Base-by-base conservation (phyloP, 1,140 invertebrate species). In the Oryctes rhinoceros region DNA sequence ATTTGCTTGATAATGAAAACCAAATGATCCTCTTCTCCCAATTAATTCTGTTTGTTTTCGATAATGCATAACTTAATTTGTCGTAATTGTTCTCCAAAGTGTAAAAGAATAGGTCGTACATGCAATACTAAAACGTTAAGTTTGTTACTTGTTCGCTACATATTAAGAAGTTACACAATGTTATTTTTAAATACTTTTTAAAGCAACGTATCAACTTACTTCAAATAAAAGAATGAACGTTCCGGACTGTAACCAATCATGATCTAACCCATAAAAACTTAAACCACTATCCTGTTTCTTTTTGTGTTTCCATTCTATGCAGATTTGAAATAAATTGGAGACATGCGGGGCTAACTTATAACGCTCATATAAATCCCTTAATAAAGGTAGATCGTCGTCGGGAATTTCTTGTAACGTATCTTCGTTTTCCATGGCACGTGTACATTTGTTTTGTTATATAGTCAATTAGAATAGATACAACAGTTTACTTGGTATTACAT, bases 151-250 rank as follows among this genome's bases (percentile, higher is more conserved):
- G 13, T 4, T 13, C n/a, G 47, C 13, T 48, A 10, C 3, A 15
- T 30, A 30, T 30, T 30, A 30, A 2, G 47, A 48, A 48, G 13
- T 10, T 48, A 10, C 13, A 13, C 9, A 53, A 53, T 6, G 4
- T 53, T 53, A 15, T 13, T 13, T 53, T 11, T 53, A n/a, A 5
- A 11, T 53, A 15, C 13, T 53, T 53, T 53, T 4, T 53, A 53
- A 53, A 53, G 11, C 13, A 53, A 53, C 0, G 13, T 53, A 11
- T 53, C 13, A 2, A 59, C 53, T 76, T 76, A 76, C 75, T 37
- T 76, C 18, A 20, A 76, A 30, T 76, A 76, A 39, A 44, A 71
- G 13, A 35, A 71, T 30, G 35, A 76, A 76, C 13, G 75, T 76
- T 10, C 75, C 75, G 9, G 37, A 18, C 10, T 44, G 10, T 48